Evolutionary conservation across 2,113 vertebrate species (phyloP).

Genomic region (Cisticola juncidis): DNA sequence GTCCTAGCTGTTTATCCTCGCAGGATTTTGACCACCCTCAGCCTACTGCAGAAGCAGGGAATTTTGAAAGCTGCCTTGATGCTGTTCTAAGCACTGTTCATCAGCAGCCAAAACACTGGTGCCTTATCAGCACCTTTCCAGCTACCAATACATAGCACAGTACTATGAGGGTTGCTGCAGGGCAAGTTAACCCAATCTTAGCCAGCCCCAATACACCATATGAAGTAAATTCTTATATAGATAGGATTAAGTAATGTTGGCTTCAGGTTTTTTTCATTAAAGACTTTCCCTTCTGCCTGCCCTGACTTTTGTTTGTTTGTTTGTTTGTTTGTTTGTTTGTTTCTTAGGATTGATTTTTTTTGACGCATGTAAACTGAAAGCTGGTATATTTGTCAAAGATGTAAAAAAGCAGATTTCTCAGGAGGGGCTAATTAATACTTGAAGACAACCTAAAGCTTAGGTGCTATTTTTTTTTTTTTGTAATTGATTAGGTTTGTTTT

Average conservation of each 20-base stretch:
- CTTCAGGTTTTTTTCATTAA: neutral
- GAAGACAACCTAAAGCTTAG: neutral
- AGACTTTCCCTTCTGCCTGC: neutral
- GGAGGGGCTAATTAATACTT: neutral
- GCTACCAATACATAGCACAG: neutral
- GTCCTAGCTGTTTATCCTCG: neutral
- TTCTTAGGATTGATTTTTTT: neutral
- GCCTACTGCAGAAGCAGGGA: too few species aligned
- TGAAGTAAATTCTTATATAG: neutral
- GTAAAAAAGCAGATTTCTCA: neutral
- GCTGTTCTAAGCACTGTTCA: neutral
- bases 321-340: neutral
- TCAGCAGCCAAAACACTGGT: neutral
- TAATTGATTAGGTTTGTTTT: neutral
- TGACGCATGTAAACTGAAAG: neutral
- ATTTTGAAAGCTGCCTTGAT: neutral
- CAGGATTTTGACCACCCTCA: neutral
- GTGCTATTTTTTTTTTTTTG: fast-evolving
- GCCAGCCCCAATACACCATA: neutral
- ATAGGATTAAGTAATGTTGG: neutral
- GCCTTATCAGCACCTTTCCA: neutral
- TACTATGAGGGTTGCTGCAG: fast-evolving
- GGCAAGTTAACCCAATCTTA: neutral
- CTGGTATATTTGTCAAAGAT: neutral
- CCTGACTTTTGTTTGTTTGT: too few species aligned